Conservation (phyloP, 2,888 invertebrate species). For the Julus scandinavius region DNA sequence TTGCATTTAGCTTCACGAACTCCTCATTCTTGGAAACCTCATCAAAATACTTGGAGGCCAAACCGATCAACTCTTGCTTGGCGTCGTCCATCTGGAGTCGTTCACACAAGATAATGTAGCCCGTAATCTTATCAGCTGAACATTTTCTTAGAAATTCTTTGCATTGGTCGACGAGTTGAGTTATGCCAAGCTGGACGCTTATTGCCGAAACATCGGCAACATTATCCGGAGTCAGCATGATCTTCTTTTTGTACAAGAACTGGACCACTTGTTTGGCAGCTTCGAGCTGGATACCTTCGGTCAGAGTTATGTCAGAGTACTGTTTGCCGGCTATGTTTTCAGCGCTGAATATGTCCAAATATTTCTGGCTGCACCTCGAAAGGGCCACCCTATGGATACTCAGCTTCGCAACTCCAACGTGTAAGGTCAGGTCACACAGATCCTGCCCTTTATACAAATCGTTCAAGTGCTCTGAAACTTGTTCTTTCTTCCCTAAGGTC, state of each 20-base stretch:
- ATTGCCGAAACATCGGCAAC: not conserved
- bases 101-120: not conserved
- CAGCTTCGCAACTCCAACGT: not conserved
- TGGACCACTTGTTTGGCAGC: slow-evolving; percentile 6
- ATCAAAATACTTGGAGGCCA: not conserved
- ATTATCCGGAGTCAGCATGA: not conserved
- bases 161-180: not conserved
- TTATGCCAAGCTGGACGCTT: not conserved
- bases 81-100: not conserved
- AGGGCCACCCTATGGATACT: slow-evolving; percentile 4
- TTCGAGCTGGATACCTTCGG: not conserved
- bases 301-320: not conserved
- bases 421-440: not conserved
- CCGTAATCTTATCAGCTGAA: not conserved
- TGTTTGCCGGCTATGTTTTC: not conserved
- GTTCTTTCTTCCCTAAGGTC: not conserved
- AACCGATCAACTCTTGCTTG: slow-evolving; percentile 14
- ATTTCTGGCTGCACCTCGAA: slow-evolving; percentile 4
- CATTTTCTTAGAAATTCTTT: not conserved
- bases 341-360: not conserved
- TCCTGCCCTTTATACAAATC: not conserved
- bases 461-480: not conserved
- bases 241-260: not conserved
- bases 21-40: not conserved
- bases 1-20: not conserved